Evolutionary conservation across 2,797 vertebrate species (phyloP).

Genomic region (Trichosurus vulpecula): DNA sequence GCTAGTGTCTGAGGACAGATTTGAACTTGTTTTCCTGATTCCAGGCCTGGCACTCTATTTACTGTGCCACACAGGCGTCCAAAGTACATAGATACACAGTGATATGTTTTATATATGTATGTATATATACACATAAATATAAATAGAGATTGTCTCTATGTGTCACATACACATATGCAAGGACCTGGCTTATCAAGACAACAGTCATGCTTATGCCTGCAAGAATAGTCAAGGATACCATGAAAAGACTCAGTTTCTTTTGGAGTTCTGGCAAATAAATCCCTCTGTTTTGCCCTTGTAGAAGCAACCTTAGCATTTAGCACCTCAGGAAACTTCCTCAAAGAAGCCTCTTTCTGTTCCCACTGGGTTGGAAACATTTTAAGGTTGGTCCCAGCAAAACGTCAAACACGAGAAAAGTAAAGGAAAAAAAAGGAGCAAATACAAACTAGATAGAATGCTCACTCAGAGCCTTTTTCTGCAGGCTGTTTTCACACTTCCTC

Average conservation of each 20-base stretch:
- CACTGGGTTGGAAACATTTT: conserved; percentile 25
- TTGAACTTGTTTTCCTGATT: not conserved
- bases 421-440: conserved; percentile 41
- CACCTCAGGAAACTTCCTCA: not conserved
- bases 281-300: conserved; percentile 2
- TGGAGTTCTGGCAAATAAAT: not conserved
- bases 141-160: not conserved
- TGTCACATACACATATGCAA: not conserved
- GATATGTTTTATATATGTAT: not conserved
- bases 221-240: not conserved
- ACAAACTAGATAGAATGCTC: conserved; percentile 28
- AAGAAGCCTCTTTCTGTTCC: conserved; percentile 17
- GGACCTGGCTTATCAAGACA: not conserved
- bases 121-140: too few relatives aligned
- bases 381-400: conserved; percentile 33
- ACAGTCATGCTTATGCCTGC: not conserved
- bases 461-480: conserved; percentile 52
- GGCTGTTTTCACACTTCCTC: conserved; percentile 78
- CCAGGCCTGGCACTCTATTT: not conserved
- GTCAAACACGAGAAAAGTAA: conserved; percentile 50
- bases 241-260: not conserved
- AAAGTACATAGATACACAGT: not conserved
- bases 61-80: not conserved
- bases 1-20: not conserved
- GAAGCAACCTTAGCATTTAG: not conserved